These are phyloP conservation scores for Sinocyclocheilus maitianheensis DNA, from an alignment of 2,113 vertebrate genomes.

Conservation along the genomic window DNA sequence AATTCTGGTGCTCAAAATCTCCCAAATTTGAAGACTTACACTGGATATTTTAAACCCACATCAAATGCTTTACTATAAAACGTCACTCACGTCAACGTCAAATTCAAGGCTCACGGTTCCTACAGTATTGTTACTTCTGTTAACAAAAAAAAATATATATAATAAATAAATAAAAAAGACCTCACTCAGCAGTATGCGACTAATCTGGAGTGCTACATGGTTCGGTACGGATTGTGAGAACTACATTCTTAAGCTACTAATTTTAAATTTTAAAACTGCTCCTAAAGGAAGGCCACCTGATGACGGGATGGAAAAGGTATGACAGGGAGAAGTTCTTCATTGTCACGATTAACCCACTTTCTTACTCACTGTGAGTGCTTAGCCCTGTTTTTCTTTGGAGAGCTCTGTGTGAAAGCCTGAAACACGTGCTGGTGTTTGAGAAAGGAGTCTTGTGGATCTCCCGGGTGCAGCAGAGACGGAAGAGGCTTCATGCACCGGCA, in stretches of 20 bases:
- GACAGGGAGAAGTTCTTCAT: background rate
- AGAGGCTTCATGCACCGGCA: constrained; percentile 32
- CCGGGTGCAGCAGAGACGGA: constrained; percentile 37
- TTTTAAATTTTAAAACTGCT: too few species aligned
- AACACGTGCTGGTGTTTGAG: constrained; percentile 57
- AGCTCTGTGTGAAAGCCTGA: constrained; percentile 24
- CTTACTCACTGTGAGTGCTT: background rate
- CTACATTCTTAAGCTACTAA: constrained; percentile 37
- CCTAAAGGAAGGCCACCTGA: background rate
- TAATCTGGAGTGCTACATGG: constrained; percentile 66
- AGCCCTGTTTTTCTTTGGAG: constrained; percentile 31
- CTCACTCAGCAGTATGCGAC: constrained; percentile 8
- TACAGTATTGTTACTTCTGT: background rate
- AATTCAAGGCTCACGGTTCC: background rate
- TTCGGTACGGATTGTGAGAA: constrained; percentile 54
- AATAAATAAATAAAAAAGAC: background rate
- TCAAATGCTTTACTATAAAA: background rate
- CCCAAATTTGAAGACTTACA: background rate
- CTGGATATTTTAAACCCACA: background rate
- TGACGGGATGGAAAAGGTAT: background rate
- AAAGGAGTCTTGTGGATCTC: constrained; percentile 33
- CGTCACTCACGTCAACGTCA: background rate
- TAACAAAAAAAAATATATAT: background rate
- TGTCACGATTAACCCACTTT: background rate
- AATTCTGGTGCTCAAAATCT: background rate